phyloP scores from a whole-genome alignment of 1,140 invertebrate genomes.

The Cryptotermes secundus region DNA sequence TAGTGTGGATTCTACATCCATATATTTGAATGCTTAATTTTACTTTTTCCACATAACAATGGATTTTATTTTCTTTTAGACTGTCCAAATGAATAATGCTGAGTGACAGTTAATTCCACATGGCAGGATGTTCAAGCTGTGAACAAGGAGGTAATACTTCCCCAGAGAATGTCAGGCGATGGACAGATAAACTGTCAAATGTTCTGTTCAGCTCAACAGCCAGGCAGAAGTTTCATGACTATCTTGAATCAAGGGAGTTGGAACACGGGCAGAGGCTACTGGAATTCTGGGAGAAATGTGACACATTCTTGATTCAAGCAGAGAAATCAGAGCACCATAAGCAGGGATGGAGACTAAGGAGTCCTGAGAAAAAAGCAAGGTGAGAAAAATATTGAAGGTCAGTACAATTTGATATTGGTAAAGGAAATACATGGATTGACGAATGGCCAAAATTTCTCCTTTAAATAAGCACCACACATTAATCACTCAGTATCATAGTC shows the following conservation, averaged over 20 bases:
- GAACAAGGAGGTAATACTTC: not conserved
- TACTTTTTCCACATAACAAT: too few species aligned
- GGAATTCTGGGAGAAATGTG: not conserved
- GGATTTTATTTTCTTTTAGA: too few species aligned
- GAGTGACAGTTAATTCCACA: not conserved
- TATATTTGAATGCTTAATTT: too few species aligned
- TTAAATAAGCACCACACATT: too few species aligned
- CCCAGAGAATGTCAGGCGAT: not conserved
- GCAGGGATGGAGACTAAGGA: not conserved
- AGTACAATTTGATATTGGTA: too few species aligned
- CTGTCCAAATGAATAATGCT: not conserved
- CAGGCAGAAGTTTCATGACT: not conserved
- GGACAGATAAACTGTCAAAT: not conserved
- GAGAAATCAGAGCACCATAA: not conserved
- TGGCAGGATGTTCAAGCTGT: constrained; percentile 1
- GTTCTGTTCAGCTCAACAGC: not conserved
- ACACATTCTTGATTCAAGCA: not conserved
- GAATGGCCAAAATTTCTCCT: too few species aligned
- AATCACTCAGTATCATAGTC: too few species aligned
- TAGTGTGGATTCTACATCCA: too few species aligned
- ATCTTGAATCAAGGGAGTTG: not conserved
- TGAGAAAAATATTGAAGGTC: not conserved
- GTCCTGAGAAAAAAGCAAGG: not conserved
- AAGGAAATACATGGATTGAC: too few species aligned
- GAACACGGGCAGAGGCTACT: not conserved